These are phyloP conservation scores for Trichopria drosophilae DNA, from an alignment of 2,888 invertebrate genomes.

Conservation along the genomic window DNA sequence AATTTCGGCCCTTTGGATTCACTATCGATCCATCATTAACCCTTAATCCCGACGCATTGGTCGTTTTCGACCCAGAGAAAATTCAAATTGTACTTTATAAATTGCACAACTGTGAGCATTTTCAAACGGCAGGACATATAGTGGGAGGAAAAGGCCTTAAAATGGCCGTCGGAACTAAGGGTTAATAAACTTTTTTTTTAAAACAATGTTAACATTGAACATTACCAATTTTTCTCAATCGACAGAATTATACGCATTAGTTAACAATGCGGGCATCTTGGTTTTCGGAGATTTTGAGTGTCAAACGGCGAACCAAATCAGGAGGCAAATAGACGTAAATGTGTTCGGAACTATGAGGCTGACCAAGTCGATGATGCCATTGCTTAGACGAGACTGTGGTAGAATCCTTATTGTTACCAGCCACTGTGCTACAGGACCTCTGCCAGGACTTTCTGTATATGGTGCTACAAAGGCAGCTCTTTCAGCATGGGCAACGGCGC, in stretches of 20 bases:
- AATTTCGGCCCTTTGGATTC: no score
- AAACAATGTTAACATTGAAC: background rate
- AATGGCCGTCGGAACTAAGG: no score
- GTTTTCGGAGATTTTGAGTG: constrained; percentile 90
- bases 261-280: constrained; percentile 92
- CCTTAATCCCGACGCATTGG: no score
- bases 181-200: background rate
- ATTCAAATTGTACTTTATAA: no score
- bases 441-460: constrained; percentile 78
- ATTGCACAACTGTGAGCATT: no score
- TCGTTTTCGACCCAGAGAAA: no score
- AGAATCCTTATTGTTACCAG: constrained; percentile 80
- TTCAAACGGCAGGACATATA: no score
- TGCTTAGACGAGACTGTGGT: constrained; percentile 63
- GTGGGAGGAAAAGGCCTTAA: no score
- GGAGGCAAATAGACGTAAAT: constrained; percentile 77
- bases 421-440: constrained; percentile 74
- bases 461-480: constrained; percentile 82
- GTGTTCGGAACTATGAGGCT: constrained; percentile 80
- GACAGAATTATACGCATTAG: constrained; percentile 74
- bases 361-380: constrained; percentile 72
- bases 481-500: constrained; percentile 70
- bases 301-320: constrained; percentile 72
- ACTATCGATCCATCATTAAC: no score
- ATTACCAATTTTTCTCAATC: constrained; percentile 27